Evolutionary conservation across 2,113 vertebrate species (phyloP), one percentile per base, ranked within the genome.

Genomic region (Meriones unguiculatus): DNA sequence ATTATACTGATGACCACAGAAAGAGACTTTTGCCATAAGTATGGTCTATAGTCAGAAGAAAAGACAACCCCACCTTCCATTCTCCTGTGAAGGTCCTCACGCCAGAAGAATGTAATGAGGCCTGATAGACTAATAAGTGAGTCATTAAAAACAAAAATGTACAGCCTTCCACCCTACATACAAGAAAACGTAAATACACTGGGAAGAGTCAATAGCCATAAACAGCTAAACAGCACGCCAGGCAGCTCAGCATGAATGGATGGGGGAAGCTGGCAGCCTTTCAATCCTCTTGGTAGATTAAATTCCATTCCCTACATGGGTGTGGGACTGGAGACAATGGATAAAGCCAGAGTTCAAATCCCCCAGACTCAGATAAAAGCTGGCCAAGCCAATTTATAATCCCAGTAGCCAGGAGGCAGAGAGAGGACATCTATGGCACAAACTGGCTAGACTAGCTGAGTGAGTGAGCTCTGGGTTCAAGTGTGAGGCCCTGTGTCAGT

Each of bases 241-340:
- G 25, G 6, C 22, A 57, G 25, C 65, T 35, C 25, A 76, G 35
- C 7, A 17, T 30, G 35, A 65, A 81, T 4, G 1, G 24, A 57
- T 50, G 25, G 28, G 73, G 20, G 82, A 89, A 64, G 32, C 28
- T 52, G 78, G n/a, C 17, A 88, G 5, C 4, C 10, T 30, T 22
- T 3, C 14, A 14, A 50, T 9, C 57, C n/a, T 76, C n/a, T 25
- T 54, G 3, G 7, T 0, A 73, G 59, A 75, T 64, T 7, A 9
- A 64, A 59, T 85, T 78, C 20, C 7, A 70, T 46, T 17, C 9
- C 57, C 85, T 84, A 57, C 41, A 28, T 12, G 70, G 81, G 50
- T 54, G 30, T 69, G 41, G 46, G 46, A 1, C 46, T 87, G 46
- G 32, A 54, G 46, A 54, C 65, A 52, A 11, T 35, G 20, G 46